Evolutionary conservation across 2,113 vertebrate species (phyloP), one percentile per base, ranked within the genome.

Genomic region (Labrus mixtus): DNA sequence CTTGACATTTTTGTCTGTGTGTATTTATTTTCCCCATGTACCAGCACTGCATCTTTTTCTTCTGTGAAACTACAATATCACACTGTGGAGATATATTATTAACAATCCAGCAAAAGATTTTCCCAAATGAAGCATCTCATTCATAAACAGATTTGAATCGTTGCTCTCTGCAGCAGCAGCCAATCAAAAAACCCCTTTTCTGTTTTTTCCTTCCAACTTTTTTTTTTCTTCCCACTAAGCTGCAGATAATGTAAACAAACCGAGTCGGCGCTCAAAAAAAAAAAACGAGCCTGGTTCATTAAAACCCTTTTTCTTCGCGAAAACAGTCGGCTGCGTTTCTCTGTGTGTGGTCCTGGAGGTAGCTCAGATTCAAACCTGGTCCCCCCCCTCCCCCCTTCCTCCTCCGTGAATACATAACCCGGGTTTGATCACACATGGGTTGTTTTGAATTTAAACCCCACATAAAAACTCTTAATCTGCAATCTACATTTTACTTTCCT

Each of bases 181-280:
- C 83, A 86, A 82, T 86, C 84, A 70, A 56, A 64, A 25, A n/a
- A n/a, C n/a, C n/a, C 17, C 15, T 48, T 25, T 10, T 41, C n/a
- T 2, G n/a, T 16, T 53, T 39, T 51, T 60, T 19, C 16, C 23
- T 29, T 20, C 48, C 48, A n/a, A 20, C 48, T 51, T 33, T 11
- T 11, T 11, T 51, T 51, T 51, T 51, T 51, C 48, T 51, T 51
- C 48, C 48, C 48, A n/a, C 48, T 51, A 19, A 51, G 19, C 48
- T 20, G 48, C 37, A 10, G 46, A 70, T 64, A 33, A 68, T 76
- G 81, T 87, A 84, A 84, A 87, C 85, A 87, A 87, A 77, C 76
- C 53, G 46, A 50, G 53, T 23, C 68, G n/a, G 48, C 46, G 46
- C 46, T 50, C 46, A 12, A 50, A n/a, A n/a, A n/a, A n/a, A n/a